A percentile compares a stretch with the other conserved stretches of the same genome.
Conservation (phyloP, 2,888 invertebrate genomes). For the Gastracanthus pulcherrimus region DNA sequence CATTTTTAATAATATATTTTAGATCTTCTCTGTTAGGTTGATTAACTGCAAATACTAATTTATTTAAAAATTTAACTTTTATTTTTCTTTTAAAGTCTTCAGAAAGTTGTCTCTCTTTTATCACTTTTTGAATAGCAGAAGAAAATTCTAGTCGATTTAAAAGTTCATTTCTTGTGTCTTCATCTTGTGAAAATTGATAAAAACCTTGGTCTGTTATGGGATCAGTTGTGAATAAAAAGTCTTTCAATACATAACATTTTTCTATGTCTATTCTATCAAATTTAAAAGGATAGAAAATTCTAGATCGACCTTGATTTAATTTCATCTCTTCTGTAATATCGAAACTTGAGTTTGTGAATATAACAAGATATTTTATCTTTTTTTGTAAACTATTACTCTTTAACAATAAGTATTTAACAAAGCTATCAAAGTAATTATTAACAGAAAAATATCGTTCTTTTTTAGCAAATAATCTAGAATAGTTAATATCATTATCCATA, state of each 20-base stretch:
- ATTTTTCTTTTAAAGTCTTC: slow-evolving; percentile 54
- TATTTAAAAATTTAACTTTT: slow-evolving; percentile 64
- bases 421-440: slow-evolving; percentile 63
- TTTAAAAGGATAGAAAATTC: slow-evolving; percentile 41
- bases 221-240: slow-evolving; percentile 26
- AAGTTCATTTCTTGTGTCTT: slow-evolving; percentile 63
- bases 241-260: slow-evolving; percentile 14
- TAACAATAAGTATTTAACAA: slow-evolving; percentile 60
- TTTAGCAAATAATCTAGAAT: slow-evolving; percentile 62
- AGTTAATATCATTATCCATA: slow-evolving; percentile 61
- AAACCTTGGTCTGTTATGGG: slow-evolving; percentile 34
- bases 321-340: slow-evolving; percentile 61
- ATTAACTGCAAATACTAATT: slow-evolving; percentile 59
- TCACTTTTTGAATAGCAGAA: slow-evolving; percentile 60
- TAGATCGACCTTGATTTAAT: slow-evolving; percentile 56
- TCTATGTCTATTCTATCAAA: slow-evolving; percentile 26
- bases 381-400: slow-evolving; percentile 55
- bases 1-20: slow-evolving; percentile 63
- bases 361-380: slow-evolving; percentile 62
- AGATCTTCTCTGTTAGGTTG: slow-evolving; percentile 63
- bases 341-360: slow-evolving; percentile 64
- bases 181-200: slow-evolving; percentile 62
- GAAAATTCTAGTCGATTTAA: slow-evolving; percentile 64
- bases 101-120: slow-evolving; percentile 61
- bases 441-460: slow-evolving; percentile 61